Conservation (phyloP, 2,113 vertebrate genomes). For the Pyrgilauda ruficollis region DNA sequence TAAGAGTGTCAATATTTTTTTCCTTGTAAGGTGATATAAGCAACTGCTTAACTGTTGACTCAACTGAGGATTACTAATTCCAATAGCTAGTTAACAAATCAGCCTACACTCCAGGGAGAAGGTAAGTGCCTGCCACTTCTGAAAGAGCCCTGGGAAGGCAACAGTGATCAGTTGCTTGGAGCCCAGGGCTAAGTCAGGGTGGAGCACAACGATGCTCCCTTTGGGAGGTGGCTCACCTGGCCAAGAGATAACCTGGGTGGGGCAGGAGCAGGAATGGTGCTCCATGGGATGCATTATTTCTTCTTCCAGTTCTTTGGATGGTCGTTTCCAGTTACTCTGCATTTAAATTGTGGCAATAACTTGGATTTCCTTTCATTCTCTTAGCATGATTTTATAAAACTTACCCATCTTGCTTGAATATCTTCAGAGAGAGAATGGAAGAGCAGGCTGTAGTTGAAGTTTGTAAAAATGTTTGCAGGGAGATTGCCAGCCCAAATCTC, state of each 20-base stretch:
- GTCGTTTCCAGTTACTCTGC: not conserved
- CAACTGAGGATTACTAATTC: constrained; percentile 59
- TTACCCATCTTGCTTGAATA: not conserved
- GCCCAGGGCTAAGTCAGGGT: not conserved
- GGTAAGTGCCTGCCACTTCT: not conserved
- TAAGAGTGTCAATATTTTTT: constrained; percentile 57
- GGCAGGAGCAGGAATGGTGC: not conserved
- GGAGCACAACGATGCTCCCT: not conserved
- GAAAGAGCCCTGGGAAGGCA: not conserved
- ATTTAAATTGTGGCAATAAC: not conserved
- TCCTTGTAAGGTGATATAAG: constrained; percentile 50
- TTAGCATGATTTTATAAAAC: not conserved
- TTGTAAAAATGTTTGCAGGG: not conserved
- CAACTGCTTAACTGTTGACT: constrained; percentile 56
- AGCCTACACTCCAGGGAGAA: constrained; percentile 1
- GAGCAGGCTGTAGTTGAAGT: not conserved
- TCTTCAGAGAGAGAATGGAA: not conserved
- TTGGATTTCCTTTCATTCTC: not conserved
- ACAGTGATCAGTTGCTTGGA: not conserved
- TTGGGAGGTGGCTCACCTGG: not conserved
- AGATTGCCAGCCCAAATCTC: not conserved
- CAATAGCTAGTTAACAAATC: constrained; percentile 53
- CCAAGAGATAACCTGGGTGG: not conserved
- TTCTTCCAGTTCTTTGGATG: not conserved
- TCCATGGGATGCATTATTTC: not conserved